These are phyloP conservation scores for Hoplodrina blanda DNA, from an alignment of 2,888 invertebrate species.

Conservation along the genomic window DNA sequence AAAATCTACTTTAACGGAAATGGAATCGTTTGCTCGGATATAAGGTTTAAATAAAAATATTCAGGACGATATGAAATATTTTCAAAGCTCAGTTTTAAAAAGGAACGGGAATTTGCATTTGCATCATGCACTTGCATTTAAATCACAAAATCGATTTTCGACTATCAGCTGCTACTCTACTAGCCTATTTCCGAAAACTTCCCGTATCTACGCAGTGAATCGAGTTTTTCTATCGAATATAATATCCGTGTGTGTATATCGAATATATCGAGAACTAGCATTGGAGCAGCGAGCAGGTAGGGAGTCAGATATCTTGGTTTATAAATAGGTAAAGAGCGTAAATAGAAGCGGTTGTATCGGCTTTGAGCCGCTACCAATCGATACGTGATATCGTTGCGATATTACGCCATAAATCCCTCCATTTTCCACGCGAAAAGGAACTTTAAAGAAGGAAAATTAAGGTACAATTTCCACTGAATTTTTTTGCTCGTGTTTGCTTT, in stretches of 20 bases:
- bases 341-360: slow-evolving; percentile 89
- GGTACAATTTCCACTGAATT: slow-evolving; percentile 52
- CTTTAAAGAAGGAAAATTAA: slow-evolving; percentile 50
- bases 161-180: slow-evolving; percentile 33
- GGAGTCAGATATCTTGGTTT: slow-evolving; percentile 83
- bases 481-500: slow-evolving; percentile 68
- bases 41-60: slow-evolving; percentile 10
- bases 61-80: not conserved
- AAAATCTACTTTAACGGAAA: slow-evolving; percentile 46
- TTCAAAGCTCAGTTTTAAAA: not conserved
- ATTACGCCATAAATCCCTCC: slow-evolving; percentile 69
- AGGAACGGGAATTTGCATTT: slow-evolving; percentile 3
- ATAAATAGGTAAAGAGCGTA: slow-evolving; percentile 90
- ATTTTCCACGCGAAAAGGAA: slow-evolving; percentile 61
- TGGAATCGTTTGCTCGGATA: slow-evolving; percentile 24
- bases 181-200: slow-evolving; percentile 58
- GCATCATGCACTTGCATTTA: slow-evolving; percentile 42
- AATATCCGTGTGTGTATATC: slow-evolving; percentile 60
- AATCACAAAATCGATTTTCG: slow-evolving; percentile 35
- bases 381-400: slow-evolving; percentile 74
- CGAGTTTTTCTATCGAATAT: slow-evolving; percentile 57
- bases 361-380: slow-evolving; percentile 87
- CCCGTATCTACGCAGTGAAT: slow-evolving; percentile 52
- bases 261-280: slow-evolving; percentile 67
- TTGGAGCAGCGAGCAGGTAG: slow-evolving; percentile 81